A percentile compares a stretch with the other conserved stretches of the same genome.
These are phyloP conservation scores for Allobates femoralis DNA, from an alignment of 2,797 vertebrate genomes.

Conservation along the genomic window DNA sequence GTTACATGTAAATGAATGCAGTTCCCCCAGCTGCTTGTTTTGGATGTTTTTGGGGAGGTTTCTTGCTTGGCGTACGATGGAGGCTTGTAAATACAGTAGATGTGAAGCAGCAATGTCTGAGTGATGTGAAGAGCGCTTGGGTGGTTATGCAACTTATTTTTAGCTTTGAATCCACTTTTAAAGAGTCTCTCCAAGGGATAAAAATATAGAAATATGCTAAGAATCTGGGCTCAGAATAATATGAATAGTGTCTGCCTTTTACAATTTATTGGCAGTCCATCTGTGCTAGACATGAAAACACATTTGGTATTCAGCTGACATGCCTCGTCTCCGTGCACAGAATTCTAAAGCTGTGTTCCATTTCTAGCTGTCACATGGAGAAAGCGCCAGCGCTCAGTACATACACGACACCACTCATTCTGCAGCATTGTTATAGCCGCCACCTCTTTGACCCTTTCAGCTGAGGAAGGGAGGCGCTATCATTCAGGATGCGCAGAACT, in stretches of 20 bases:
- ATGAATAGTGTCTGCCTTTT: conserved; percentile 56
- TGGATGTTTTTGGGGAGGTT: neutral
- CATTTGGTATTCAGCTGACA: conserved; percentile 61
- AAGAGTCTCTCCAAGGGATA: conserved; percentile 50
- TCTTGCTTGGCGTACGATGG: neutral
- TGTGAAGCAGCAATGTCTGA: neutral
- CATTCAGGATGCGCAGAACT: conserved; percentile 33
- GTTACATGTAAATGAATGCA: neutral
- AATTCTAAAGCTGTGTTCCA: conserved; percentile 31
- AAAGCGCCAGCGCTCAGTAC: neutral
- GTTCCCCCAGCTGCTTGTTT: conserved; percentile 20
- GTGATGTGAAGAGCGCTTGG: neutral
- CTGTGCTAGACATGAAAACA: conserved; percentile 57
- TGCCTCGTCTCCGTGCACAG: conserved; percentile 36
- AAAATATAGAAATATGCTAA: conserved; percentile 56
- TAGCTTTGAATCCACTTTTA: conserved; percentile 45
- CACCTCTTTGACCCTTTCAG: neutral
- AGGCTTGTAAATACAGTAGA: conserved; percentile 14
- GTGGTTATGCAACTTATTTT: conserved; percentile 51
- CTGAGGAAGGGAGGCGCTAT: conserved; percentile 45
- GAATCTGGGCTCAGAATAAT: conserved; percentile 57
- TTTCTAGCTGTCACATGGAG: conserved; percentile 36
- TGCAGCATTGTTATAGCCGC: conserved; percentile 15
- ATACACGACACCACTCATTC: neutral
- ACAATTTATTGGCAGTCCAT: conserved; percentile 56